Evolutionary conservation across 1,140 invertebrate species (phyloP).

Genomic region (Pseudomyrmex sp.): DNA sequence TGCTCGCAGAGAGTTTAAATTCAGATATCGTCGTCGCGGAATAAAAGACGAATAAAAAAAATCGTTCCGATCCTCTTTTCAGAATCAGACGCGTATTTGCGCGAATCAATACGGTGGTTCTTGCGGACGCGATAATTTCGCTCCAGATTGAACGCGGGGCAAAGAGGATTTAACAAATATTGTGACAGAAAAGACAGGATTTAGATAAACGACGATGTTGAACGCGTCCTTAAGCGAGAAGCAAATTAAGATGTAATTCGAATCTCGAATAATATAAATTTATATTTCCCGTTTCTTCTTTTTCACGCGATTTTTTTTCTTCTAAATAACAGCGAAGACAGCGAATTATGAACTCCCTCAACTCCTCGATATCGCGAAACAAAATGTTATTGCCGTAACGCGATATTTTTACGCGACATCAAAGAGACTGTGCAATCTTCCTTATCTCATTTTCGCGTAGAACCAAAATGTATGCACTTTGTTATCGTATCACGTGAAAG

Average conservation of each 20-base stretch:
- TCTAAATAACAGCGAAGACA: background rate
- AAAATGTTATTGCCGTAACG: too few relatives aligned
- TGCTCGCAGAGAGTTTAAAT: too few relatives aligned
- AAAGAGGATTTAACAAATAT: background rate
- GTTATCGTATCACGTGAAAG: too few relatives aligned
- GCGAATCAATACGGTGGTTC: conserved; percentile 38
- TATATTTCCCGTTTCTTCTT: background rate
- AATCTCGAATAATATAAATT: background rate
- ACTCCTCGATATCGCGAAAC: background rate
- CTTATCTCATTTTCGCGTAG: too few relatives aligned
- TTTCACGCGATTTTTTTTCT: background rate
- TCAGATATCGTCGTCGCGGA: too few relatives aligned
- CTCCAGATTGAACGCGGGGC: background rate
- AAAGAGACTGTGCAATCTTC: too few relatives aligned
- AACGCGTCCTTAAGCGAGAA: background rate
- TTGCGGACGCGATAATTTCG: conserved; percentile 48
- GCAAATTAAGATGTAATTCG: background rate
- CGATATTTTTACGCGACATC: too few relatives aligned
- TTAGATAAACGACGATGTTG: background rate
- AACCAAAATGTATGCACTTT: too few relatives aligned
- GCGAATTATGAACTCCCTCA: background rate
- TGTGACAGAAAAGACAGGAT: background rate
- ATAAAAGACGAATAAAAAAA: conserved; percentile 26
- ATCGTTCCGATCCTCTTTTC: background rate
- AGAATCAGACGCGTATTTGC: too few relatives aligned